Evolutionary conservation across 2,888 invertebrate genomes (phyloP).

Genomic region (Diplazon laetatorius): DNA sequence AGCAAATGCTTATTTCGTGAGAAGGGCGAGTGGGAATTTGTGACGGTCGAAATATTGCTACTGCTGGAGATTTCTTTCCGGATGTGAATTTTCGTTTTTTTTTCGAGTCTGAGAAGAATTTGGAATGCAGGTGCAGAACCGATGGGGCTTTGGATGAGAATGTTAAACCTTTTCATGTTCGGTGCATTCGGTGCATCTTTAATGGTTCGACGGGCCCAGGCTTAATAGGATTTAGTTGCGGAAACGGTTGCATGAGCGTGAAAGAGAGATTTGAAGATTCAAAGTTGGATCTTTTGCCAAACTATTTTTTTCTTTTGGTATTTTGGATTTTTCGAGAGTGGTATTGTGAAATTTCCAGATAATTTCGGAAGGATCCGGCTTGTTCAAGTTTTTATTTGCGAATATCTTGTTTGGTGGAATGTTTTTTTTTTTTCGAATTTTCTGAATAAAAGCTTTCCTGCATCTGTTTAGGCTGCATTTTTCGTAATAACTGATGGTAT

Average conservation of each 20-base stretch:
- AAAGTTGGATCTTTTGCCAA: constrained; percentile 36
- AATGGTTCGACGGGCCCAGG: constrained; percentile 34
- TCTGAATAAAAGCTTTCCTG: constrained; percentile 5
- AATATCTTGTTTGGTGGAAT: constrained; percentile 19
- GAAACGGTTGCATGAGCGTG: constrained; percentile 45
- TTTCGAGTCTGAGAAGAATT: constrained; percentile 26
- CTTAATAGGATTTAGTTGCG: constrained; percentile 57
- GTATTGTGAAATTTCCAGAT: constrained; percentile 23
- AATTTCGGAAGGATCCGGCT: constrained; percentile 1
- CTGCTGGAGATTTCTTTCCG: constrained; percentile 14
- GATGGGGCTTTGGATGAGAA: constrained; percentile 41
- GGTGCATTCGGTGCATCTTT: constrained; percentile 41
- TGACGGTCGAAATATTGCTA: constrained; percentile 6
- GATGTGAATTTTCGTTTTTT: constrained; percentile 44
- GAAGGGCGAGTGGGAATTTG: constrained; percentile 8
- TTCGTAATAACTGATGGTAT: constrained; percentile 4
- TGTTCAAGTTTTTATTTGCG: constrained; percentile 17
- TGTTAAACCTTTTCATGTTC: constrained; percentile 50
- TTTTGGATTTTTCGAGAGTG: constrained; percentile 28
- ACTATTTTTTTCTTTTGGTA: constrained; percentile 45
- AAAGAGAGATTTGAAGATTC: constrained; percentile 53
- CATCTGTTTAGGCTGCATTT: not conserved
- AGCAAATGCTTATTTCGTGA: constrained; percentile 9
- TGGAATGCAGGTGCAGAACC: constrained; percentile 44
- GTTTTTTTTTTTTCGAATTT: constrained; percentile 14